phyloP scores from a whole-genome alignment of 2,797 vertebrate species.

The Calcarius lapponicus region DNA sequence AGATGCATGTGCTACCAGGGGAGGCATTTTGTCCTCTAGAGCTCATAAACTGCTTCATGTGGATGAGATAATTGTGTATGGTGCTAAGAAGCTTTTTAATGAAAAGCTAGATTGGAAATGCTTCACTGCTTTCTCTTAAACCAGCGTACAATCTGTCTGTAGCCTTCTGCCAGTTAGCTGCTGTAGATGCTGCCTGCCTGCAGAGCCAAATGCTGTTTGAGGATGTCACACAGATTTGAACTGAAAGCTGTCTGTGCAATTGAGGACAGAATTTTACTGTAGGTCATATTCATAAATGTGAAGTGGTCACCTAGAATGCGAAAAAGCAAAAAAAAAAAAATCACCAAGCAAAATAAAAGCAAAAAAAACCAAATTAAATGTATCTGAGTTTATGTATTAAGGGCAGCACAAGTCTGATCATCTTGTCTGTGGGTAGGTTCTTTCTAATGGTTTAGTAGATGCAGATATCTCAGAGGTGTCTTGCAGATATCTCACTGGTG shows the following conservation, averaged over 20 bases:
- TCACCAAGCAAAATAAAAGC: not conserved
- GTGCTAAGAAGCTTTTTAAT: not conserved
- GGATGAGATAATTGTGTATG: not conserved
- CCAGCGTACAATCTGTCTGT: not conserved
- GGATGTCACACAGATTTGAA: not conserved
- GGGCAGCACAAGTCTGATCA: not conserved
- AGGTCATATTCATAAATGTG: not conserved
- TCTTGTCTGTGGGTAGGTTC: not conserved
- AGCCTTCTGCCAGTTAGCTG: not conserved
- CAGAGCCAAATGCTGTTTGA: not conserved
- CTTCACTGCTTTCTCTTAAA: not conserved
- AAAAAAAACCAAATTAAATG: not conserved
- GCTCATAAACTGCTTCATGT: not conserved
- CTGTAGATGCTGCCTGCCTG: not conserved
- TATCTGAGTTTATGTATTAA: not conserved
- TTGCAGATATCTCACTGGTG: not conserved
- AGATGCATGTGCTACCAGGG: not conserved
- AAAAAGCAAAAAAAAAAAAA: not conserved
- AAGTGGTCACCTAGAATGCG: not conserved
- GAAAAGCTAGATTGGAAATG: not conserved
- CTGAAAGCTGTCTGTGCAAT: not conserved
- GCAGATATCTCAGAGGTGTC: not conserved
- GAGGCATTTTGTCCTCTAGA: not conserved
- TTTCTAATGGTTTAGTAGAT: not conserved
- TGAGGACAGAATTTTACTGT: not conserved